Evolutionary conservation across 2,888 invertebrate species (phyloP).

Genomic region (Onchidella celtica): DNA sequence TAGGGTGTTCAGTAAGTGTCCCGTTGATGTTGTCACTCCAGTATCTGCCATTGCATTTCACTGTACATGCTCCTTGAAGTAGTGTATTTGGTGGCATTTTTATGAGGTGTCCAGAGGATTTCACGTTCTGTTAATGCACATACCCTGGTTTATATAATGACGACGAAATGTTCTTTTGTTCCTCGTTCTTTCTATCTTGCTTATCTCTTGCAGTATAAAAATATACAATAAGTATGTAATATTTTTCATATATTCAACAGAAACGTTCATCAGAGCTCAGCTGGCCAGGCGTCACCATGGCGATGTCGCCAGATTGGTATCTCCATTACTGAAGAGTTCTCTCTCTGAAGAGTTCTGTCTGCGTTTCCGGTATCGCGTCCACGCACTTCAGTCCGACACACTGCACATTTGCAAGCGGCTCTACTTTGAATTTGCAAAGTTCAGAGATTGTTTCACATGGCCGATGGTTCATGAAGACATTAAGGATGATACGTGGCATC

Average conservation of each 20-base stretch:
- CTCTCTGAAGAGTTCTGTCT: slow-evolving; percentile 52
- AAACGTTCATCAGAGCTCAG: background rate
- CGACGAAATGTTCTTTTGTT: background rate
- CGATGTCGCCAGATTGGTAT: slow-evolving; percentile 45
- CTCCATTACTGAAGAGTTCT: slow-evolving; percentile 48
- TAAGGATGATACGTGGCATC: background rate
- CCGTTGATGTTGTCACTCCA: too few species aligned
- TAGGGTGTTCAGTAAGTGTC: too few species aligned
- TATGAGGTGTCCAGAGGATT: too few species aligned
- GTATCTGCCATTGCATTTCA: too few species aligned
- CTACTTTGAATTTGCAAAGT: background rate
- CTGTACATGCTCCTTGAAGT: too few species aligned
- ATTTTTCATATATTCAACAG: too few species aligned
- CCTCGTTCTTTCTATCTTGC: background rate
- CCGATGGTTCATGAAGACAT: background rate
- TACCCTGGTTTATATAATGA: background rate
- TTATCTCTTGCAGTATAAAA: too few species aligned
- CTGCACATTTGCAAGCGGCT: slow-evolving; percentile 48
- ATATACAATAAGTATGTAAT: too few species aligned
- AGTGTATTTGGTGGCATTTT: too few species aligned
- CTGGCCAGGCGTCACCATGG: slow-evolving; percentile 26
- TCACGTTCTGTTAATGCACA: too few species aligned
- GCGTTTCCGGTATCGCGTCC: slow-evolving; percentile 48
- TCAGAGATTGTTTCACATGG: slow-evolving; percentile 21
- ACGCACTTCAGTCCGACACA: slow-evolving; percentile 11